Base-by-base conservation (phyloP, 2,888 invertebrate genomes). In the Monopis laevigella region DNA sequence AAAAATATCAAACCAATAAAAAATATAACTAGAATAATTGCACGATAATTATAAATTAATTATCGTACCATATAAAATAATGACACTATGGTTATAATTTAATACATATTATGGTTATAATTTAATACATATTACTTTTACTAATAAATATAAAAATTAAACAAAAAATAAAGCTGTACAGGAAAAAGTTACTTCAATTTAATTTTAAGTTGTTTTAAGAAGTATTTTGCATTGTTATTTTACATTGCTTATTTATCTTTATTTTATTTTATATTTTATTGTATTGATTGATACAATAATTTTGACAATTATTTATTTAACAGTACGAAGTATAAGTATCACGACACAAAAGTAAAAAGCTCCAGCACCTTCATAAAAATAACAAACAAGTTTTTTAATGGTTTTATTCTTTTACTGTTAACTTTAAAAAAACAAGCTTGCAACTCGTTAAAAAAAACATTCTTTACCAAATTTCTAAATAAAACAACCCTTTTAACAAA, bases 381-480 rank as follows among this genome's bases (percentile, higher is more conserved):
- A 24, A 24, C 6, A 24, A 24, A 24, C 10, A 6, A 24, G 10
- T 10, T 10, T 10, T 24, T 24, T 24, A 7, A 24, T 24, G 24
- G 24, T 10, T 24, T 24, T 24, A 7, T 24, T 24, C 6, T 10
- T 5, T 51, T 24, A 24, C 24, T 10, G 5, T 7, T 10, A 55
- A 54, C 56, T n/a, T n/a, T n/a, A n/a, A n/a, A 47, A 51, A 48
- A 46, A 42, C 46, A 45, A 42, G 43, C 43, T 49, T 51, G 49
- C 46, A 44, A 51, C 48, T 50, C 26, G 48, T 51, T 32, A 52
- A 51, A 50, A 50, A 32, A 32, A 32, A 32, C 32, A 5, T 21
- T 21, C n/a, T 21, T 21, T 21, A 21, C 24, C 5, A 32, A 17
- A 32, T 8, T n/a, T n/a, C n/a, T n/a, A n/a, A 32, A 17, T 3